These are phyloP conservation scores for Acipenser transmontanus DNA, from an alignment of 2,797 vertebrate genomes.

Conservation along the genomic window DNA sequence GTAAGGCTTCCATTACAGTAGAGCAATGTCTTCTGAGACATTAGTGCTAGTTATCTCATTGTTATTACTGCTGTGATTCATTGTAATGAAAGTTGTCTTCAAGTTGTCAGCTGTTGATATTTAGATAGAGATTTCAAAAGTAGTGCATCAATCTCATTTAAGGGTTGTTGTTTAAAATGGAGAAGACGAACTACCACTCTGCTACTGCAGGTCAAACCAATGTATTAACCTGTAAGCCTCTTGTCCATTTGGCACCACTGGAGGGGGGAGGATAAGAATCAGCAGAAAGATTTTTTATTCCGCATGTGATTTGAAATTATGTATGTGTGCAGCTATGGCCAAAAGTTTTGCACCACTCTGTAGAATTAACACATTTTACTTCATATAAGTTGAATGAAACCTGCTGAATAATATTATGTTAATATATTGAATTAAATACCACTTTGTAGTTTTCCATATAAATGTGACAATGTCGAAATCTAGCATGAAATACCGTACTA, in stretches of 20 bases:
- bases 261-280: not conserved
- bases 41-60: too few relatives aligned
- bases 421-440: not conserved
- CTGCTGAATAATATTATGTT: too few relatives aligned
- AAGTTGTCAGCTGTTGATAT: not conserved
- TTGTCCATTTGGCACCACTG: not conserved
- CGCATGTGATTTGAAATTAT: constrained; percentile 17
- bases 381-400: too few relatives aligned
- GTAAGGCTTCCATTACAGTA: too few relatives aligned
- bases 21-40: too few relatives aligned
- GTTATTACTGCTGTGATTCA: too few relatives aligned
- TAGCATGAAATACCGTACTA: too few relatives aligned
- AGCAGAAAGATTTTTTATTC: constrained; percentile 19
- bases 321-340: too few relatives aligned
- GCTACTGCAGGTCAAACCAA: not conserved
- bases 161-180: not conserved
- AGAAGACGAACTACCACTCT: not conserved
- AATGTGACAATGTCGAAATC: constrained; percentile 26
- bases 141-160: not conserved
- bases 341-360: too few relatives aligned
- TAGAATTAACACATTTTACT: too few relatives aligned
- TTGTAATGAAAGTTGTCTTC: not conserved
- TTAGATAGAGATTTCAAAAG: not conserved
- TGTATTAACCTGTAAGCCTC: not conserved
- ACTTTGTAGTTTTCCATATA: constrained; percentile 4